A percentile compares a stretch with the other conserved stretches of the same genome.
Conservation (phyloP, 2,888 invertebrate genomes). For the Mesopsocus fuscifrons region DNA sequence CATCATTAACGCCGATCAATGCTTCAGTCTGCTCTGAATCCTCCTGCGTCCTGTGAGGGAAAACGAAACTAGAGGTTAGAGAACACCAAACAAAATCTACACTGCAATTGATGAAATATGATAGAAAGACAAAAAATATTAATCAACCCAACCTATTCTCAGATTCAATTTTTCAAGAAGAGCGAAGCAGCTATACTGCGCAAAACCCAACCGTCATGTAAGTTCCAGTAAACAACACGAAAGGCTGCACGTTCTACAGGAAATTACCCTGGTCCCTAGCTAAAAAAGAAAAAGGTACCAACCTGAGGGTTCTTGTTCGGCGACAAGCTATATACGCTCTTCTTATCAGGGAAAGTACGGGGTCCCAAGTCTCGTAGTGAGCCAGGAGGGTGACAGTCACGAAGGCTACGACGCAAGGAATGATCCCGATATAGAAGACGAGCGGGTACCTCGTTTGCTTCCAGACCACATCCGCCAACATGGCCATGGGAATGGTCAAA, state of each 20-base stretch:
- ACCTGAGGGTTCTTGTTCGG: too few species aligned
- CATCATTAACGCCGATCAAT: constrained; percentile 37
- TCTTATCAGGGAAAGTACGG: constrained; percentile 37
- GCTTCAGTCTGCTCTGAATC: constrained; percentile 51
- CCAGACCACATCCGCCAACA: constrained; percentile 61
- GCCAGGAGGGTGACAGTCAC: constrained; percentile 46
- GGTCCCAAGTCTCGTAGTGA: constrained; percentile 69
- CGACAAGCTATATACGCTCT: constrained; percentile 30
- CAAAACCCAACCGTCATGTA: too few species aligned
- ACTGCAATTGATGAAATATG: not conserved
- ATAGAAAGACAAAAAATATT: not conserved
- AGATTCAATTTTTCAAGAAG: constrained; percentile 11
- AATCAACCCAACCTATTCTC: not conserved
- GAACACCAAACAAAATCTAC: not conserved
- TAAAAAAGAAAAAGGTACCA: too few species aligned
- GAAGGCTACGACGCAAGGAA: constrained; percentile 60
- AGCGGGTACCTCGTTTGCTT: constrained; percentile 45
- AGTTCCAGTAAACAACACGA: too few species aligned
- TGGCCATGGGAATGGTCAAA: constrained; percentile 73
- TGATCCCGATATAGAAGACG: constrained; percentile 55
- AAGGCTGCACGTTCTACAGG: too few species aligned
- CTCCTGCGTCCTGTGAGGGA: constrained; percentile 28
- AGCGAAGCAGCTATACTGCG: too few species aligned
- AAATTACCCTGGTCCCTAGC: too few species aligned
- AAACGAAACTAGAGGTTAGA: not conserved